Evolutionary conservation across 2,888 invertebrate species (phyloP).

Genomic region (Griposia aprilina): DNA sequence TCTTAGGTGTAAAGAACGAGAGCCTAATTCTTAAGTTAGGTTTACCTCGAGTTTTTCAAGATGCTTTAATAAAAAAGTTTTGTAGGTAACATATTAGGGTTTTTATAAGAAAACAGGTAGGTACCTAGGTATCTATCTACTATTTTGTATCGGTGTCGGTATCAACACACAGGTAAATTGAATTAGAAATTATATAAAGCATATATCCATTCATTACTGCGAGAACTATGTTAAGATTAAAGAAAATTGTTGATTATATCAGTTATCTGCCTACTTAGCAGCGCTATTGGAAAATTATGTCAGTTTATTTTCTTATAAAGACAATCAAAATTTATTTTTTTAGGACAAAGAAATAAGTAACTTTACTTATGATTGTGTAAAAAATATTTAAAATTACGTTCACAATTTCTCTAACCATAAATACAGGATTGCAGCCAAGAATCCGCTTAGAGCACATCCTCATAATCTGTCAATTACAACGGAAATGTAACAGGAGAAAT

Average conservation of each 20-base stretch:
- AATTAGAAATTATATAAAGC: neutral
- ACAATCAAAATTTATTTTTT: neutral
- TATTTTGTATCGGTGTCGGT: neutral
- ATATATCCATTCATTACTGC: neutral
- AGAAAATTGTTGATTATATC: neutral
- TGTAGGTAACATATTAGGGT: neutral
- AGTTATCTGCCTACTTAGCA: neutral
- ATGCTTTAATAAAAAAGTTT: neutral
- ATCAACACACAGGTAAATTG: neutral
- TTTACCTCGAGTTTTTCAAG: neutral
- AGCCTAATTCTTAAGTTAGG: neutral
- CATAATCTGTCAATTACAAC: conserved; percentile 40
- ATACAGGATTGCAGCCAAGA: conserved; percentile 7
- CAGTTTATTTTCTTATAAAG: neutral
- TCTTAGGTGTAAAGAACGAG: neutral
- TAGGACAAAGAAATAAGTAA: neutral
- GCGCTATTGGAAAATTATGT: neutral
- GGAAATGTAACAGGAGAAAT: conserved; percentile 63
- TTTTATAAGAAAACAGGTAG: too few relatives aligned
- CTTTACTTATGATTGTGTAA: neutral
- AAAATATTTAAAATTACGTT: neutral
- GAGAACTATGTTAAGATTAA: neutral
- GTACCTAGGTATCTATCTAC: neutral
- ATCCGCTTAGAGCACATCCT: neutral
- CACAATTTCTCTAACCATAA: neutral